Conservation (phyloP, 2,888 invertebrate genomes). For the Cephus pulcher region DNA sequence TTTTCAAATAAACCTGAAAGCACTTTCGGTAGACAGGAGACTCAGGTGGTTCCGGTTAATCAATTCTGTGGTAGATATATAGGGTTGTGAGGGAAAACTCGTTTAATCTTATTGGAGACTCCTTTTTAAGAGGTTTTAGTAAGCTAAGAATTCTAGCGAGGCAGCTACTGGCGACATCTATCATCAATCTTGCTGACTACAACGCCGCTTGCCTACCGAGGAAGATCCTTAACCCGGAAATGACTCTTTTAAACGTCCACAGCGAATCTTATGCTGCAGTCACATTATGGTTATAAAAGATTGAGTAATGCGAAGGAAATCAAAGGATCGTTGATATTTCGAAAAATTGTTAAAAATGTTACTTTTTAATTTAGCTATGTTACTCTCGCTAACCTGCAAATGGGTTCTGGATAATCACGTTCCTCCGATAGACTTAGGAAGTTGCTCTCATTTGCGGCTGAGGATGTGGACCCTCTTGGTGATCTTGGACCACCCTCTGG, state of each 20-base stretch:
- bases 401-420: slow-evolving; percentile 57
- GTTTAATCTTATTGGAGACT: neutral
- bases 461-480: slow-evolving; percentile 63
- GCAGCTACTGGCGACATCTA: neutral
- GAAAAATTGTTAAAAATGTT: neutral
- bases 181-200: neutral
- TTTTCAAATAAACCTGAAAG: neutral
- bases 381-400: slow-evolving; percentile 52
- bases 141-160: neutral
- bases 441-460: slow-evolving; percentile 58
- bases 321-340: neutral
- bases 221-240: neutral
- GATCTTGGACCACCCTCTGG: slow-evolving; percentile 65
- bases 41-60: neutral
- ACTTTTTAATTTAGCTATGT: neutral
- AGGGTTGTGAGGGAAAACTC: neutral
- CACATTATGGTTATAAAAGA: neutral
- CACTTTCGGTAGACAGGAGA: neutral
- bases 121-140: neutral
- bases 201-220: neutral
- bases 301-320: neutral
- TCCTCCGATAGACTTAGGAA: slow-evolving; percentile 54
- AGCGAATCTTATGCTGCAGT: neutral
- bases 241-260: neutral
- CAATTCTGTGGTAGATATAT: neutral